phyloP scores from a whole-genome alignment of 2,797 vertebrate genomes.

The Chaenodraco wilsoni region DNA sequence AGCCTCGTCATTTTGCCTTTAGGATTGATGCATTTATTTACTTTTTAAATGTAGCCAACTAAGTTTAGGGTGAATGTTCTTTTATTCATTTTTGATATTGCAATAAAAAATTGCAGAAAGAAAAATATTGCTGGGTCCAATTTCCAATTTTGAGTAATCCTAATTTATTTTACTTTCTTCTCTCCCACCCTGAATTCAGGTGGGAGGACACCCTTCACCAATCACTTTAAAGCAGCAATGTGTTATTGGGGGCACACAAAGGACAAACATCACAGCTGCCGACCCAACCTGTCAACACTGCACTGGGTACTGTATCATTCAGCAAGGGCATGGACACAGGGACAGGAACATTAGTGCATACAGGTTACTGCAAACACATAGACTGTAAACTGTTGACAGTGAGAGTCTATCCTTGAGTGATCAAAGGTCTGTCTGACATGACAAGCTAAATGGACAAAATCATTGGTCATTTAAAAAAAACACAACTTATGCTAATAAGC shows the following conservation, averaged over 20 bases:
- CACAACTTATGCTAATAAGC: too few species aligned
- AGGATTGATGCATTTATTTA: too few species aligned
- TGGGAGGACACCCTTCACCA: constrained; percentile 54
- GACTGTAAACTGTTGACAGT: constrained; percentile 24
- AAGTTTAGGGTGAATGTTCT: too few species aligned
- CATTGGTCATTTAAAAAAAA: too few species aligned
- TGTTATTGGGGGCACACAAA: constrained; percentile 61
- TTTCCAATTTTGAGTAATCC: too few species aligned
- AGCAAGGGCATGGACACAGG: constrained; percentile 39
- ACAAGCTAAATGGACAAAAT: too few species aligned
- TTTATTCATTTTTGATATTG: too few species aligned
- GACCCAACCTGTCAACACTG: constrained; percentile 56
- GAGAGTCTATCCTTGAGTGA: background rate
- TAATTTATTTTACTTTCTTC: background rate
- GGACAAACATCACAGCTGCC: constrained; percentile 69
- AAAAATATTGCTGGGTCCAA: too few species aligned
- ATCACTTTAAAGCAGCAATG: constrained; percentile 40
- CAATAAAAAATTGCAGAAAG: too few species aligned
- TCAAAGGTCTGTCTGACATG: too few species aligned
- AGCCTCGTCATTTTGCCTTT: too few species aligned
- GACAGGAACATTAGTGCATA: constrained; percentile 44
- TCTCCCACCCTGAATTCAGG: constrained; percentile 44
- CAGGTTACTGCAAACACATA: constrained; percentile 45
- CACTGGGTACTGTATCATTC: constrained; percentile 58
- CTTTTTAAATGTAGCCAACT: too few species aligned